Evolutionary conservation across 2,888 invertebrate species (phyloP), one percentile per base, ranked within the genome.

Genomic region (Thelaira solivaga): DNA sequence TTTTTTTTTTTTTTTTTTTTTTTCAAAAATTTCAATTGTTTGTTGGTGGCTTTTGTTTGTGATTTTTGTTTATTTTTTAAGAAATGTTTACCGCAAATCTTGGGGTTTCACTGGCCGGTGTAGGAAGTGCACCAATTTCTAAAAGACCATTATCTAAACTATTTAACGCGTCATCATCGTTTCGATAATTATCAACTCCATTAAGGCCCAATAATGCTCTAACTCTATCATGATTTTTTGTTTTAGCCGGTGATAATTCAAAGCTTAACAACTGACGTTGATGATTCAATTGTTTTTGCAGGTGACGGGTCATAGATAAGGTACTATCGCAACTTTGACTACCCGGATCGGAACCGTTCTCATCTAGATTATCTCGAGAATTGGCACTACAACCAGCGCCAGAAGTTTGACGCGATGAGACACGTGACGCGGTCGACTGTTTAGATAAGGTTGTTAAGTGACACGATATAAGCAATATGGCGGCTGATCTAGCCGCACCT

Each of bases 381-480:
- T 87, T 83, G 59, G 86, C 84, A 82, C 86, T 87, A 83, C 86
- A 86, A 67, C 86, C 87, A 81, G 86, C 86, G 80, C 87, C 86
- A 67, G 86, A 87, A 72, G 87, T 87, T 77, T 87, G 87, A 80
- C 87, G 87, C 82, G 86, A 86, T 81, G 86, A 84, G 81, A 83
- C 85, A 62, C 85, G 86, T 74, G 86, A 85, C 65, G 78, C 74
- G 59, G 64, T 59, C 81, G 83, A 85, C 90, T 91, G 90, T 90
- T 88, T 88, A 79, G 87, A 86, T 80, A 88, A 85, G 81, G 91
- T 91, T 90, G 90, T 90, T 90, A 94, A 93, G 91, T 94, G 94
- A 92, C 94, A 95, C 92, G 95, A 95, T 92, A 95, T 95, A 92
- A 96, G 94, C 94, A 96, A 95, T 94, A 96, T 95, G 94, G 95